A percentile compares a stretch with the other conserved stretches of the same genome.
Conservation (phyloP, 37 sponge, comb jelly and placozoan species). For the Tethya wilhelma region DNA sequence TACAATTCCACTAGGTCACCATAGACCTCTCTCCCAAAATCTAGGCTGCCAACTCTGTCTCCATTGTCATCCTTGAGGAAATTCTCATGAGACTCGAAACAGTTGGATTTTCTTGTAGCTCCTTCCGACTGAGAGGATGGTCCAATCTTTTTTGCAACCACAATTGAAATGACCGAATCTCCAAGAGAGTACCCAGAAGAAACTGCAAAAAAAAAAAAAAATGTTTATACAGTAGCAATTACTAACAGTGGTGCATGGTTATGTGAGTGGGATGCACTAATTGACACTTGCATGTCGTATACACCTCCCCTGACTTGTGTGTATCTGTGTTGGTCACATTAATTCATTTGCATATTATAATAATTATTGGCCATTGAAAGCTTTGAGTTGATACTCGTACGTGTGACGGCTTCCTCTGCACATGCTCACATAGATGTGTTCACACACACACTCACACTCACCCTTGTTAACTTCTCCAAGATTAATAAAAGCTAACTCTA, state of each 20-base stretch:
- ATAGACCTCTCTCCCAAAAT: not conserved
- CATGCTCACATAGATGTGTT: not conserved
- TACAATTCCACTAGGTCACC: not conserved
- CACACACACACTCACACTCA: not conserved
- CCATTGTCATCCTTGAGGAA: slow-evolving; percentile 1
- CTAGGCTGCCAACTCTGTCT: not conserved
- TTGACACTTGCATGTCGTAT: too few species aligned
- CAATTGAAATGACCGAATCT: not conserved
- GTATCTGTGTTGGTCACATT: too few species aligned
- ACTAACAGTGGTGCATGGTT: too few species aligned
- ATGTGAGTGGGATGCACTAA: too few species aligned
- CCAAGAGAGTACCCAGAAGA: not conserved
- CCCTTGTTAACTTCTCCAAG: not conserved
- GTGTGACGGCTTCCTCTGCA: too few species aligned
- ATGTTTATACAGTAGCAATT: too few species aligned
- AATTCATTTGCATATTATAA: too few species aligned
- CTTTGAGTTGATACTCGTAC: too few species aligned
- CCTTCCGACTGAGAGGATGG: not conserved
- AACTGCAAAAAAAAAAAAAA: not conserved
- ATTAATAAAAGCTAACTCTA: slow-evolving; percentile 1
- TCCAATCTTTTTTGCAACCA: not conserved
- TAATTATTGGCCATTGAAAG: too few species aligned
- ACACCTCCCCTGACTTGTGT: too few species aligned
- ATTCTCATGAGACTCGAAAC: not conserved
- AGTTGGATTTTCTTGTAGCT: not conserved